A percentile compares a stretch with the other conserved stretches of the same genome.
Evolutionary conservation across 2,888 invertebrate species (phyloP).

Genomic region (Lasius fuliginosus): DNA sequence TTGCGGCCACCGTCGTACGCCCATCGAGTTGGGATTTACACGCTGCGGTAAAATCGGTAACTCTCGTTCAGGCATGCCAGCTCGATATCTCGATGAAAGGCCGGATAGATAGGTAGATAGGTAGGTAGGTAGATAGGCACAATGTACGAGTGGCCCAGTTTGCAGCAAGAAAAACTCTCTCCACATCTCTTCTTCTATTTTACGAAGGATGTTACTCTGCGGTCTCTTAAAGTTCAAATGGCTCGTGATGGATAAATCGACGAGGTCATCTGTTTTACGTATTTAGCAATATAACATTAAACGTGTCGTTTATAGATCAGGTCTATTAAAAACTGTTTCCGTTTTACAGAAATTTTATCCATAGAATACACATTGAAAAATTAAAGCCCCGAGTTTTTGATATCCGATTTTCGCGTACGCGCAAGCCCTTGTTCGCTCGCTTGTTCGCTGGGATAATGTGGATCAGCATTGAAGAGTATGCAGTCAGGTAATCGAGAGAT

Average conservation of each 20-base stretch:
- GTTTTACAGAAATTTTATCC: neutral
- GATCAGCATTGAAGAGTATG: neutral
- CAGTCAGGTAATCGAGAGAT: slow-evolving; percentile 58
- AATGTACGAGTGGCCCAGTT: slow-evolving; percentile 43
- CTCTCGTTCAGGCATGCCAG: slow-evolving; percentile 40
- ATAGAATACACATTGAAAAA: neutral
- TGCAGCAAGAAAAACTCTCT: slow-evolving; percentile 11
- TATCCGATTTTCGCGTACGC: neutral
- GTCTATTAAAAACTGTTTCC: neutral
- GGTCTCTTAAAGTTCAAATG: slow-evolving; percentile 39
- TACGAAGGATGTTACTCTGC: neutral
- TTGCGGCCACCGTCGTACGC: slow-evolving; percentile 47
- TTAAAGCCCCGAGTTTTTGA: neutral
- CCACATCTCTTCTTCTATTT: slow-evolving; percentile 10
- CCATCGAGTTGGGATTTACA: slow-evolving; percentile 60
- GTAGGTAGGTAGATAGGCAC: slow-evolving; percentile 4
- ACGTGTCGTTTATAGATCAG: neutral
- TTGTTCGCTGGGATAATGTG: neutral
- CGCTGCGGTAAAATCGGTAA: slow-evolving; percentile 62
- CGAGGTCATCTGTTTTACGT: neutral
- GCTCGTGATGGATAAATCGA: slow-evolving; percentile 21
- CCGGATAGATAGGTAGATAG: neutral
- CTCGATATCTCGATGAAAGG: slow-evolving; percentile 7
- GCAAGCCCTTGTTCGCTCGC: neutral
- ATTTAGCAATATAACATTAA: slow-evolving; percentile 8